Evolutionary conservation across 2,113 vertebrate species (phyloP).

Genomic region (Odontesthes bonariensis): DNA sequence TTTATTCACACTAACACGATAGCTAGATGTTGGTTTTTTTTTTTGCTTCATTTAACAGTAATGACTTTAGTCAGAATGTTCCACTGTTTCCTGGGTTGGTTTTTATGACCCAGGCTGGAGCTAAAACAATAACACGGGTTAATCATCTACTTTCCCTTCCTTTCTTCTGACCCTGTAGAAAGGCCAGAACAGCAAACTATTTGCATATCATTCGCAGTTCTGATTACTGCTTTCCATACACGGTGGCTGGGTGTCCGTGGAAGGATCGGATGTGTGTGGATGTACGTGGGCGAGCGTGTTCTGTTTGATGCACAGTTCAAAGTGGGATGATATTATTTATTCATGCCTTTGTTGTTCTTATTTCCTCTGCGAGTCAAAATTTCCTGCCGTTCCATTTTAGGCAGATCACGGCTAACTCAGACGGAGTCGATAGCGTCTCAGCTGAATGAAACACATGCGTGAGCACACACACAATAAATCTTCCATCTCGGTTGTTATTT

Average conservation of each 20-base stretch:
- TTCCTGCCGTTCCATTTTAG: slow-evolving; percentile 75
- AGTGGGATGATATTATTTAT: slow-evolving; percentile 81
- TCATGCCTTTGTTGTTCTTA: slow-evolving; percentile 83
- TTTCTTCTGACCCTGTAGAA: slow-evolving; percentile 37
- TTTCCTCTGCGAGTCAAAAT: slow-evolving; percentile 69
- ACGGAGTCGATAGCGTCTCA: slow-evolving; percentile 45
- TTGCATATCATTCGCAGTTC: slow-evolving; percentile 57
- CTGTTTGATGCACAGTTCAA: slow-evolving; percentile 83
- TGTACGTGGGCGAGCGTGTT: slow-evolving; percentile 53
- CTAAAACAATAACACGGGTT: slow-evolving; percentile 21
- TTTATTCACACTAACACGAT: too few species aligned
- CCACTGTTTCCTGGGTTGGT: too few species aligned
- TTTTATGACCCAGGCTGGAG: slow-evolving; percentile 42
- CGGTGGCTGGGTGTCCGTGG: slow-evolving; percentile 45
- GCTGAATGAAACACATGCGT: slow-evolving; percentile 22
- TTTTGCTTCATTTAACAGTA: too few species aligned
- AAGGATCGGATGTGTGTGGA: slow-evolving; percentile 35
- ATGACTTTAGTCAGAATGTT: too few species aligned
- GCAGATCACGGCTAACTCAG: slow-evolving; percentile 61
- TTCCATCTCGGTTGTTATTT: slow-evolving; percentile 52
- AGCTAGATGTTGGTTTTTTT: too few species aligned
- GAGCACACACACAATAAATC: slow-evolving; percentile 6
- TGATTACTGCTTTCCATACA: slow-evolving; percentile 57
- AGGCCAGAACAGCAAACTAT: slow-evolving; percentile 50
- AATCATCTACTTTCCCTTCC: slow-evolving; percentile 56